Conservation (phyloP, 2,888 invertebrate species). For the Trichogramma evanescens region DNA sequence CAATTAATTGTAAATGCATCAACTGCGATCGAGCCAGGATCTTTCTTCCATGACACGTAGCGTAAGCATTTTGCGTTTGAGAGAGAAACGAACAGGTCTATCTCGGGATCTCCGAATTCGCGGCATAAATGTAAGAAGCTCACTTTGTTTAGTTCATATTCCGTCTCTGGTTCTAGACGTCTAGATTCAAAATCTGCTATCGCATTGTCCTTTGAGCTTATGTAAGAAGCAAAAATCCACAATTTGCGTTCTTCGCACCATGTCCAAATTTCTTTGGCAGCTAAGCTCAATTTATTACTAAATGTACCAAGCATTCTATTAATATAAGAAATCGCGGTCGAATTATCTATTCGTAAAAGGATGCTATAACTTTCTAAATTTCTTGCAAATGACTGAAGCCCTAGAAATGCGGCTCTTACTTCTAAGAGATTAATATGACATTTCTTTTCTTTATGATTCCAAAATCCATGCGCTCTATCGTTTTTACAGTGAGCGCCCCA, state of each 20-base stretch:
- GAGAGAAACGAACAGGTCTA: constrained; percentile 17
- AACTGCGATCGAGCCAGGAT: constrained; percentile 7
- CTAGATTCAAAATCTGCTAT: constrained; percentile 28
- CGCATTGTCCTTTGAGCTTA: constrained; percentile 18
- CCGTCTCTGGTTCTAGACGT: constrained; percentile 19
- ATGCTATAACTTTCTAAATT: constrained; percentile 16
- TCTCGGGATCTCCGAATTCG: constrained; percentile 5
- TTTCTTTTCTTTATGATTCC: not conserved
- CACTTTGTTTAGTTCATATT: constrained; percentile 15
- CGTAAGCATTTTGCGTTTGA: constrained; percentile 16
- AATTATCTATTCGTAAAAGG: constrained; percentile 25
- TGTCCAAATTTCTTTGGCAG: constrained; percentile 22
- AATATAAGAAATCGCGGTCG: constrained; percentile 24
- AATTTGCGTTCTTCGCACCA: constrained; percentile 19
- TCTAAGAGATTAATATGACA: constrained; percentile 1
- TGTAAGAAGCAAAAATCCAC: constrained; percentile 25
- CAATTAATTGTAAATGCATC: constrained; percentile 1
- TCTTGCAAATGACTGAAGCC: not conserved
- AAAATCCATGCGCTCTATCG: not conserved
- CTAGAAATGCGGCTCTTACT: constrained; percentile 1
- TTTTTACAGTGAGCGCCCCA: not conserved
- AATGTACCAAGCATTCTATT: constrained; percentile 25
- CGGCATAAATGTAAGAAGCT: constrained; percentile 7
- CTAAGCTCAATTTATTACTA: constrained; percentile 13
- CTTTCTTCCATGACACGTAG: constrained; percentile 11